Conservation (phyloP, 2,113 vertebrate genomes). For the Varanus komodoensis region DNA sequence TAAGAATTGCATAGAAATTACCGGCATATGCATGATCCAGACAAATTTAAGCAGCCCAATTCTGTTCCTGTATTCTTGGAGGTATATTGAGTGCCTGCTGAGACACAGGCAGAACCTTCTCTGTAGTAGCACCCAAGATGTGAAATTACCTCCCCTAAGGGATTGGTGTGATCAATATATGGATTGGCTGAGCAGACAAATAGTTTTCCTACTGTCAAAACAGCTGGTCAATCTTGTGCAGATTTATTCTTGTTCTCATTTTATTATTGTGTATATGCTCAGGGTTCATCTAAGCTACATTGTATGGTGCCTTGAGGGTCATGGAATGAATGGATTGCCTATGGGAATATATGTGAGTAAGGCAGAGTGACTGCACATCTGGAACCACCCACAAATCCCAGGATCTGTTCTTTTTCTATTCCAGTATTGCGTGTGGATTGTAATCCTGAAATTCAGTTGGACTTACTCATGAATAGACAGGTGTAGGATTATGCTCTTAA, state of each 20-base stretch:
- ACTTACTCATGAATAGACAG: not conserved
- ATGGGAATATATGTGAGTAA: not conserved
- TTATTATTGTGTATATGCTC: not conserved
- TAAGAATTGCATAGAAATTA: slow-evolving; percentile 44
- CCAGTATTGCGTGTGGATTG: not conserved
- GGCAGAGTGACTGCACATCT: no score
- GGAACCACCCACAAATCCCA: not conserved
- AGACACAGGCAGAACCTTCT: not conserved
- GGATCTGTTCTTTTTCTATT: not conserved
- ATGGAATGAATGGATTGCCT: not conserved
- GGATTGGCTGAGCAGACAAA: not conserved
- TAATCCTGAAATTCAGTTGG: not conserved
- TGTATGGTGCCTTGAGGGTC: not conserved
- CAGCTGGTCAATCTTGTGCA: not conserved
- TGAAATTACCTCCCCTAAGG: not conserved
- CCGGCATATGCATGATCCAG: not conserved
- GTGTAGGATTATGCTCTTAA: no score
- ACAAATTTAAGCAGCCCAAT: not conserved
- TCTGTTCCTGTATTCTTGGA: not conserved
- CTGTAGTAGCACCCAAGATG: not conserved
- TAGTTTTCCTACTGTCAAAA: not conserved
- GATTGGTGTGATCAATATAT: not conserved
- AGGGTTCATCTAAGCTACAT: not conserved
- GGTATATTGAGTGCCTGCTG: not conserved
- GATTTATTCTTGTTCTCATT: not conserved